Evolutionary conservation across 23 tunicate species (phyloP).

Genomic region (Ciona savignyi): DNA sequence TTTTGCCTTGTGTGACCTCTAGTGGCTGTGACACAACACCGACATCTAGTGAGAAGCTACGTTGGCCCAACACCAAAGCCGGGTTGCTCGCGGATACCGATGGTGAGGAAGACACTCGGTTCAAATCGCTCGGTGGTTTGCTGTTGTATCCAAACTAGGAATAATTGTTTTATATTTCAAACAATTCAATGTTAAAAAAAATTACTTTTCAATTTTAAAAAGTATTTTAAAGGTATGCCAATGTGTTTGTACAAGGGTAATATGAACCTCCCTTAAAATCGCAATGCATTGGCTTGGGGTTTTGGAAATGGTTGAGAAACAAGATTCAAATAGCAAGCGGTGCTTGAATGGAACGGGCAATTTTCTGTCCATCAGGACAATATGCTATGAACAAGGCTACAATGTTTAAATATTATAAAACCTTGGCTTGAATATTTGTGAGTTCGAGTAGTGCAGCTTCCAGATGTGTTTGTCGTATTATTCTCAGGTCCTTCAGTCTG

Average conservation of each 20-base stretch:
- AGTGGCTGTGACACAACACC: slow-evolving; percentile 57
- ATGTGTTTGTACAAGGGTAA: too few species aligned
- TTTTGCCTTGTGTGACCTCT: slow-evolving; percentile 30
- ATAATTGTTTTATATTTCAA: too few species aligned
- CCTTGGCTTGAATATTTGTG: slow-evolving; percentile 34
- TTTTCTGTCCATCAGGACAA: too few species aligned
- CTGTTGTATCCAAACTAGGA: not conserved
- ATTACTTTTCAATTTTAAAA: too few species aligned
- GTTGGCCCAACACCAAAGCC: not conserved
- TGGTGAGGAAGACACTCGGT: slow-evolving; percentile 21
- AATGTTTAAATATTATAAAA: not conserved
- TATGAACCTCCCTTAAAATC: too few species aligned
- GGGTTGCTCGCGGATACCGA: slow-evolving; percentile 6
- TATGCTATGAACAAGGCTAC: too few species aligned
- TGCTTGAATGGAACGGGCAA: too few species aligned
- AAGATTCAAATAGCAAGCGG: too few species aligned
- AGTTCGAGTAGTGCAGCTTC: slow-evolving; percentile 31
- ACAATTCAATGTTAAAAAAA: too few species aligned
- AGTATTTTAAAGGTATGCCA: too few species aligned
- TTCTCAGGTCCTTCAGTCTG: slow-evolving; percentile 9
- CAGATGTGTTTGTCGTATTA: slow-evolving; percentile 36
- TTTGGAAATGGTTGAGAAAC: too few species aligned
- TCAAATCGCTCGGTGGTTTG: slow-evolving; percentile 5
- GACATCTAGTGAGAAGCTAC: slow-evolving; percentile 43
- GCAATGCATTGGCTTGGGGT: too few species aligned